Base-by-base conservation (phyloP, 2,797 vertebrate species). In the Oreonectes daqikongensis region DNA sequence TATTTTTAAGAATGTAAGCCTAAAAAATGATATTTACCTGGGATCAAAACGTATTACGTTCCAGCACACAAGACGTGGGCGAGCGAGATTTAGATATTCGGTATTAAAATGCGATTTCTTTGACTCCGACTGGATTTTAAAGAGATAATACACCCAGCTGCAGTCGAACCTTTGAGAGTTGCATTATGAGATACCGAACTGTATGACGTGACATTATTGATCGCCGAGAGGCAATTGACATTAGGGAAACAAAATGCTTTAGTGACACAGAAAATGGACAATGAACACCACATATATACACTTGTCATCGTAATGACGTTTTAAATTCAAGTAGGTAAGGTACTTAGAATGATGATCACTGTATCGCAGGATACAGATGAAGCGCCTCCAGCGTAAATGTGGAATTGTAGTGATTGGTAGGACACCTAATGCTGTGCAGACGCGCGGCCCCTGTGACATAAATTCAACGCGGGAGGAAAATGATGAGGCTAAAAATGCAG, bases 351-450 rank as follows among this genome's bases (percentile, higher is more conserved):
- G 24, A 59, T 59, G 55, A 59, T 59, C 55, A 28, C 14, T 17
- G 15, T 59, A 26, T 28, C 24, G 17, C 15, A 3, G 26, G 24
- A 59, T 59, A 59, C 55, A 59, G 55, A 59, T 59, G 55, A 59
- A 59, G 26, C 30, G 32, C 9, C 32, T 44, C 17, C 55, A 20
- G 5, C 55, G n/a, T 44, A 44, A 60, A 59, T 30, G 38, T 71
- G 69, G 38, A 71, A 17, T 46, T 30, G 69, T 44, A 71, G 38
- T 59, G 24, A 44, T 57, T 70, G 35, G 35, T n/a, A 57, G 15
- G 52, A 14, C 68, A 55, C 40, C 35, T 42, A 40, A 55, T 40
- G 50, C 32, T 12, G 22, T 14, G 50, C 22, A 42, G 20, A 38
- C 26, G 32, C 32, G 24, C 32, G 24, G 10, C 2, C 28, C 50